Evolutionary conservation across 2,797 vertebrate genomes (phyloP).

Genomic region (Amphiprion clarkii): DNA sequence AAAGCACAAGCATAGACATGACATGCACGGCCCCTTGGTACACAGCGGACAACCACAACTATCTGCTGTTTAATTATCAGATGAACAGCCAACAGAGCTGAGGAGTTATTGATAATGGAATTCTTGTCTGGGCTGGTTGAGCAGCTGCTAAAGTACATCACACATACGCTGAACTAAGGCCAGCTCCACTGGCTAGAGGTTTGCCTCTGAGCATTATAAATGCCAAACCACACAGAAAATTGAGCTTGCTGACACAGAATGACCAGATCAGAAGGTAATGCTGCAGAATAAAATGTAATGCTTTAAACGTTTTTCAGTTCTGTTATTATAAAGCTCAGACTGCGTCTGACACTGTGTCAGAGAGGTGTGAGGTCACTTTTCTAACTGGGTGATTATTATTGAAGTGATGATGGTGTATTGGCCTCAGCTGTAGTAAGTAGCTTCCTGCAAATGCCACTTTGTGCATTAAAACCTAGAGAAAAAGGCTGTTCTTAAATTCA

Average conservation of each 20-base stretch:
- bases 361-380: neutral
- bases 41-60: conserved; percentile 40
- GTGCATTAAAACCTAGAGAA: neutral
- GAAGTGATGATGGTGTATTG: neutral
- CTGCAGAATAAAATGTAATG: neutral
- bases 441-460: too few species aligned
- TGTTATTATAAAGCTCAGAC: neutral
- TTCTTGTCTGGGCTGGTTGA: conserved; percentile 62
- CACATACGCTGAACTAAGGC: conserved; percentile 16
- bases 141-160: conserved; percentile 25
- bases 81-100: conserved; percentile 37
- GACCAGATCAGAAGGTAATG: neutral
- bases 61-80: conserved; percentile 70
- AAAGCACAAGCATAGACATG: conserved; percentile 8
- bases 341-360: neutral
- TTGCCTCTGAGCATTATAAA: conserved; percentile 16
- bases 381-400: neutral
- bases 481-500: neutral
- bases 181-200: conserved; percentile 23
- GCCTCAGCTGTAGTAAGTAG: neutral
- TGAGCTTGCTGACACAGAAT: neutral
- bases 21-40: conserved; percentile 28
- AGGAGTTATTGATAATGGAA: conserved; percentile 56
- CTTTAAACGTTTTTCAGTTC: neutral
- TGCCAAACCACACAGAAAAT: neutral